Percentiles rank a stretch among this genome's conserved stretches.
Evolutionary conservation across 2,797 vertebrate species (phyloP).

Genomic region (Apogon hyalosoma): DNA sequence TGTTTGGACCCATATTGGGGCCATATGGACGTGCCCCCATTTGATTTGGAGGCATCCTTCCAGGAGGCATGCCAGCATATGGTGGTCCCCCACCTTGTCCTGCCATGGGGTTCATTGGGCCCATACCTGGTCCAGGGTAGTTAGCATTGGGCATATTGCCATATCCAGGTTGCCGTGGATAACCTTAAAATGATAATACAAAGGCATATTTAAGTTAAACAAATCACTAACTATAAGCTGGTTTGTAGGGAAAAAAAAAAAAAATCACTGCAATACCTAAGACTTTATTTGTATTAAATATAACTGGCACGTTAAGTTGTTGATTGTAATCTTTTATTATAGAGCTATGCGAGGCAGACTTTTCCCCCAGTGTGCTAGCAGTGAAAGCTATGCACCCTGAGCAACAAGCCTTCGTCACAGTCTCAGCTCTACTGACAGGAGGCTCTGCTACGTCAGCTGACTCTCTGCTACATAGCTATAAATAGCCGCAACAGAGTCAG

Average conservation of each 20-base stretch:
- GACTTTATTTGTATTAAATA: slow-evolving; percentile 6
- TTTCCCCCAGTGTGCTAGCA: slow-evolving; percentile 55
- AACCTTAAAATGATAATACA: slow-evolving; percentile 77
- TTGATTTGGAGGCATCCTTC: slow-evolving; percentile 91
- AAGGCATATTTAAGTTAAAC: not conserved
- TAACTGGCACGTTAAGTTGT: not conserved
- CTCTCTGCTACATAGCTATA: slow-evolving; percentile 85
- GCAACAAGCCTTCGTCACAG: slow-evolving; percentile 83
- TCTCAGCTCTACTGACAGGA: slow-evolving; percentile 84
- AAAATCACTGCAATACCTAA: not conserved
- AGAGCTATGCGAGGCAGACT: slow-evolving; percentile 32
- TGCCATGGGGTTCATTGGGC: slow-evolving; percentile 91
- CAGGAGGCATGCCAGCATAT: slow-evolving; percentile 90
- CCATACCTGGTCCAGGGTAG: slow-evolving; percentile 91
- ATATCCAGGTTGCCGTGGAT: slow-evolving; percentile 95
- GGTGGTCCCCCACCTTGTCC: slow-evolving; percentile 92
- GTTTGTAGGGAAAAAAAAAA: slow-evolving; percentile 12
- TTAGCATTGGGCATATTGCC: slow-evolving; percentile 94
- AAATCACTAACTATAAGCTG: not conserved
- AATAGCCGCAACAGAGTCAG: slow-evolving; percentile 83
- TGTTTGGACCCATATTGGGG: slow-evolving; percentile 80
- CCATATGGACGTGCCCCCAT: slow-evolving; percentile 93
- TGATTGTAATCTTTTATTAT: slow-evolving; percentile 1
- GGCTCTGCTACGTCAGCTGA: slow-evolving; percentile 86
- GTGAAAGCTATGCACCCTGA: slow-evolving; percentile 69